Base-by-base conservation (phyloP, 2,797 vertebrate species). In the Sebastes diaconus region DNA sequence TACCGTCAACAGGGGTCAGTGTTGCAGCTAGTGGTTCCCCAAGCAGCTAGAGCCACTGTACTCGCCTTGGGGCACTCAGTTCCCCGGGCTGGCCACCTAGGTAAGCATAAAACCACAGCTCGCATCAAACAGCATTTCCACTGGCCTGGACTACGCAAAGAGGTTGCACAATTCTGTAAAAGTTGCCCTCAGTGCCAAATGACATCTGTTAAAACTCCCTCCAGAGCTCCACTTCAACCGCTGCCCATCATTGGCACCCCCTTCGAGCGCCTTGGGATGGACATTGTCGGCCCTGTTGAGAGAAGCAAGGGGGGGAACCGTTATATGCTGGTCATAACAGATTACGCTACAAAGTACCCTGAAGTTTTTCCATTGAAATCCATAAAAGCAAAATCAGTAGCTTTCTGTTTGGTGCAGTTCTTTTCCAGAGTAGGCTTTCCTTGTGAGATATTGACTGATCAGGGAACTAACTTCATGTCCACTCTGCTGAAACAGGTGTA, bases 361-460 rank as follows among this genome's bases (percentile, higher is more conserved):
- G 55, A 76, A 9, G 74, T 76, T 11, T 67, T 67, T 29, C 64
- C 64, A 27, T 4, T 67, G 14, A 67, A 50, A 29, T 67, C 64
- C 12, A 8, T 76, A 3, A 59, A 61, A 27, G 36, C 66, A 60
- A 61, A 77, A 25, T 50, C 20, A 3, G 65, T 68, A 0, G 25
- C 55, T 11, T 36, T 68, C 12, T 34, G 25, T 30, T 4, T 68
- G 27, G 36, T 76, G 1, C 65, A 30, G 20, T 68, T 68, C 4
- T 58, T 32, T n/a, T 68, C 25, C 4, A 67, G 54, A 24, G 64
- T 59, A 1, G 74, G 54, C 30, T 32, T 32, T 1, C 30, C 1
- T 74, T 81, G 2, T 7, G 74, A 85, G 10, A 32, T 32, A 81
- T 85, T 36, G 1, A 63, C 46, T 22, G 30, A 77, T 8, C 46